A percentile compares a stretch with the other conserved stretches of the same genome.
phyloP scores from a whole-genome alignment of 1,140 invertebrate genomes.

The Alviniconcha marisindica region DNA sequence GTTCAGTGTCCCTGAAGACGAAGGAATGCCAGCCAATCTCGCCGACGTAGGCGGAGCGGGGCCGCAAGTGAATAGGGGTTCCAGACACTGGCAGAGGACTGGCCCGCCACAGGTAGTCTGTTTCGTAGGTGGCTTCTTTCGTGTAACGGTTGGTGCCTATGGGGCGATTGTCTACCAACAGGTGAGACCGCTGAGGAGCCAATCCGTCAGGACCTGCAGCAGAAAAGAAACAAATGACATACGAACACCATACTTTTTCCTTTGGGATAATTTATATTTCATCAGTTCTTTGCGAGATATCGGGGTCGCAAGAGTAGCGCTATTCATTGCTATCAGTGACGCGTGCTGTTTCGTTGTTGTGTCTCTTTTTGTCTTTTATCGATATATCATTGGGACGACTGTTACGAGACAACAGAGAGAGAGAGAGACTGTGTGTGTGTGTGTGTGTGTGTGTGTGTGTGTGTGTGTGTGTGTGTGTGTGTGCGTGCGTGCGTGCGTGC shows the following conservation, averaged over 20 bases:
- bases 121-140: constrained; percentile 49
- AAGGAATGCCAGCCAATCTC: constrained; percentile 60
- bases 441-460: neutral
- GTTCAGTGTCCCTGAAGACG: constrained; percentile 42
- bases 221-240: too few relatives aligned
- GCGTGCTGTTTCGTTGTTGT: too few relatives aligned
- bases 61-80: constrained; percentile 38
- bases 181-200: constrained; percentile 51
- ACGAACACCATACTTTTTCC: too few relatives aligned
- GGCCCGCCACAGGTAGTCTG: constrained; percentile 61
- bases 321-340: too few relatives aligned
- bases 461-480: neutral
- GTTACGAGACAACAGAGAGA: too few relatives aligned
- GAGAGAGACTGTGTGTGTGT: neutral
- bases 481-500: neutral
- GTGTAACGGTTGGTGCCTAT: constrained; percentile 58
- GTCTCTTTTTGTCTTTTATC: too few relatives aligned
- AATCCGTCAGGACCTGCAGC: constrained; percentile 60
- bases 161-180: constrained; percentile 47
- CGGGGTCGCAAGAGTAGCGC: too few relatives aligned
- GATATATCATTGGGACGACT: too few relatives aligned
- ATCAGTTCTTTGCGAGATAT: too few relatives aligned
- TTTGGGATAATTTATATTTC: too few relatives aligned
- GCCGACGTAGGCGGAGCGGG: constrained; percentile 50
- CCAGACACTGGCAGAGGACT: constrained; percentile 26